phyloP scores from a whole-genome alignment of 2,888 invertebrate species.

The Laothoe populi region DNA sequence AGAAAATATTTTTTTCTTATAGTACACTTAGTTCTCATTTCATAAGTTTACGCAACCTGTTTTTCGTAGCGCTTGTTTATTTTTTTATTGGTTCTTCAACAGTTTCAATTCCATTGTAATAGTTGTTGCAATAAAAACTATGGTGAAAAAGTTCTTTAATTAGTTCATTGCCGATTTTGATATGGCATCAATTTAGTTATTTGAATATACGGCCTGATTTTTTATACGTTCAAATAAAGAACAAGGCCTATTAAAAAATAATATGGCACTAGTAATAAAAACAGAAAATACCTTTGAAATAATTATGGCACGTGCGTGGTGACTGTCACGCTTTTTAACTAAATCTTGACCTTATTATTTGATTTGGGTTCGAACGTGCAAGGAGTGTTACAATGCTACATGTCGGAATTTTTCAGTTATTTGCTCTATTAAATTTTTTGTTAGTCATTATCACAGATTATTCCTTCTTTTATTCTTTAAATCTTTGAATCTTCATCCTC shows the following conservation, averaged over 20 bases:
- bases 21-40: neutral
- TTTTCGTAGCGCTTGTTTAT: slow-evolving; percentile 3
- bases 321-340: slow-evolving; percentile 13
- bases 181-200: slow-evolving; percentile 17
- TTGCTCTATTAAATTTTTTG: neutral
- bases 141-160: neutral
- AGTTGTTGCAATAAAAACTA: slow-evolving; percentile 14
- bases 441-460: too few species aligned
- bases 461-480: too few species aligned
- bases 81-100: neutral
- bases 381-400: too few species aligned
- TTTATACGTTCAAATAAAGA: neutral
- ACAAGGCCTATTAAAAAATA: slow-evolving; percentile 2
- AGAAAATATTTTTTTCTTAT: neutral
- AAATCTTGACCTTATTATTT: slow-evolving; percentile 16
- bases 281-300: neutral
- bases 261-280: neutral
- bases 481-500: neutral
- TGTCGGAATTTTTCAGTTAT: neutral
- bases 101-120: slow-evolving; percentile 4
- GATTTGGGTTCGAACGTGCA: neutral
- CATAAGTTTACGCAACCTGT: slow-evolving; percentile 13
- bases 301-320: slow-evolving; percentile 3
- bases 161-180: slow-evolving; percentile 28
- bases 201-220: neutral